Base-by-base conservation (phyloP, 2,888 invertebrate genomes). In the Cephonodes hylas region DNA sequence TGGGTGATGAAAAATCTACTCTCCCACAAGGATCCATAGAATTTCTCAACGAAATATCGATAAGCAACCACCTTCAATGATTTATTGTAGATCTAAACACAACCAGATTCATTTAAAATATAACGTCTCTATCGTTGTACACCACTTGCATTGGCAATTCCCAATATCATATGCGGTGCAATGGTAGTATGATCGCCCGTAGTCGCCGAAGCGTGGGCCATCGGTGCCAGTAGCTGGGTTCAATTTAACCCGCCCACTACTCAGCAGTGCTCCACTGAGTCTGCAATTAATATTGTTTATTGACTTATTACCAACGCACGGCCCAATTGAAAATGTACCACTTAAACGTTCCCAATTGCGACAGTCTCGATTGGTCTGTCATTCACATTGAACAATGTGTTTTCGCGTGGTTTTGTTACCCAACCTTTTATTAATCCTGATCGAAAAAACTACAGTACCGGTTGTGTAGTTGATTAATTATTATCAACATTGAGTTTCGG, bases 81-180 rank as follows among this genome's bases (percentile, higher is more conserved):
- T n/a, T n/a, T 20, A 18, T 3, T 46, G 13, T 10, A 46, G 22
- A 46, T 46, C 22, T n/a, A 38, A n/a, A 4, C 38, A 38, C 38
- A 38, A 38, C 13, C 13, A 38, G 38, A n/a, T 38, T 22, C 20
- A 44, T 7, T 48, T 25, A 48, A 25, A 25, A 6, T 23, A 48
- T 27, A 18, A n/a, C 27, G 3, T 22, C 23, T 46, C 44, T 45
- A 20, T 46, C 23, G 46, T 34, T 34, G 31, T 34, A 45, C 31
- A 46, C 45, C 34, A 59, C 59, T 34, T 59, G 34, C 46, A 59
- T 59, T 46, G 23, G 59, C 46, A 46, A 15, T 48, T 48, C 15
- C 48, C 3, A 48, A 31, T 31, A 18, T 53, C 53, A 53, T 53
- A 31, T 48, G 53, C 34, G 13, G 34, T 34, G 8, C 31, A 53